Evolutionary conservation across 2,797 vertebrate species (phyloP).

Genomic region (Aldrovandia affinis): DNA sequence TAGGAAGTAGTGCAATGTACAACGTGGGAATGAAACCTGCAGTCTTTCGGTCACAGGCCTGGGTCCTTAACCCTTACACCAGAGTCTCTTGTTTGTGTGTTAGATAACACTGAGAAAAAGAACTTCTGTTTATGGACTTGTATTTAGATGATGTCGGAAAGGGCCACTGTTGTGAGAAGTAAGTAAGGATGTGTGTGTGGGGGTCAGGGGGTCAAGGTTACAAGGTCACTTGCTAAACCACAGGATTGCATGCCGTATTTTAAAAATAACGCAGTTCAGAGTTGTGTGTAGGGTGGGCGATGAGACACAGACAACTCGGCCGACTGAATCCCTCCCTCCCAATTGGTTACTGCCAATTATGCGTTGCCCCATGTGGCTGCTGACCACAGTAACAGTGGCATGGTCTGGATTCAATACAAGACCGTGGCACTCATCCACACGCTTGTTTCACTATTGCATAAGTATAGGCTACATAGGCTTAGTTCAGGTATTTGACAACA

Average conservation of each 20-base stretch:
- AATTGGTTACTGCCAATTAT: no score
- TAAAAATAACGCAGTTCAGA: slow-evolving; percentile 12
- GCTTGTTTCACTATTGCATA: no score
- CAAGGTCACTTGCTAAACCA: background rate
- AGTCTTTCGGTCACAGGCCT: background rate
- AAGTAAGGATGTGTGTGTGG: background rate
- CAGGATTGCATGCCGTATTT: background rate
- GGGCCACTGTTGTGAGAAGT: background rate
- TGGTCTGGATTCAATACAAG: no score
- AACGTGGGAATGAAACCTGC: background rate
- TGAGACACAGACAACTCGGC: no score
- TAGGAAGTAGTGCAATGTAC: no score
- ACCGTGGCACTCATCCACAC: no score
- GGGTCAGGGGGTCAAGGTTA: background rate
- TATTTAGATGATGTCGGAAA: background rate
- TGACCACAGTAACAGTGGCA: no score
- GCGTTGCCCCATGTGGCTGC: no score
- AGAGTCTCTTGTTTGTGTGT: background rate
- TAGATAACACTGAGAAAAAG: background rate
- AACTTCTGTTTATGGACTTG: background rate
- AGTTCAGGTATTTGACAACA: background rate
- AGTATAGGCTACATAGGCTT: background rate
- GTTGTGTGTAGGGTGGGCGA: no score
- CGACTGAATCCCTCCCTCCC: no score
- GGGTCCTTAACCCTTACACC: background rate